Conservation (phyloP, 2,797 vertebrate species). For the Schizothorax lantsangensis region DNA sequence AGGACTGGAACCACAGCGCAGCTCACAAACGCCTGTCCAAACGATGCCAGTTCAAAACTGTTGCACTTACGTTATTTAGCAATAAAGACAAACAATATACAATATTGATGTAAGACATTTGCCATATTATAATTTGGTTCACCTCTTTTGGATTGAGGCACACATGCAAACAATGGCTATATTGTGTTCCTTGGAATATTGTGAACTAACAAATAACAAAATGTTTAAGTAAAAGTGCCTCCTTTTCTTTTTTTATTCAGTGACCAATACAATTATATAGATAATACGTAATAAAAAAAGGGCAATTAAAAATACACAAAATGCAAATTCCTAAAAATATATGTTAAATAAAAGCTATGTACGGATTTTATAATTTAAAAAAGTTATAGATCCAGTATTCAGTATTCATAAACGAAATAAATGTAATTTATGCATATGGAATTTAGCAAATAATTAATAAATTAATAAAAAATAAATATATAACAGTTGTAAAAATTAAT, state of each 20-base stretch:
- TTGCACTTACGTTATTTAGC: background rate
- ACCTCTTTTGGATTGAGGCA: background rate
- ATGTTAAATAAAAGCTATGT: background rate
- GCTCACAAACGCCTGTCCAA: background rate
- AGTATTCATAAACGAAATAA: background rate
- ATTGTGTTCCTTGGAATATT: background rate
- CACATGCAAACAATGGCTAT: background rate
- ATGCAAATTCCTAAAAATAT: background rate
- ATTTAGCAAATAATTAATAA: background rate
- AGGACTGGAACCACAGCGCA: background rate
- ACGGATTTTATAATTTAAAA: background rate
- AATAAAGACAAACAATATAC: background rate
- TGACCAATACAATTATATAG: background rate
- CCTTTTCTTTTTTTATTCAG: background rate
- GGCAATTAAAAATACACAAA: background rate
- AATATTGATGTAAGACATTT: background rate
- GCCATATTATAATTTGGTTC: background rate
- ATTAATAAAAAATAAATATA: background rate
- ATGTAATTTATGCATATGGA: too few relatives aligned
- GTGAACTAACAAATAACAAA: background rate
- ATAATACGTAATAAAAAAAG: background rate
- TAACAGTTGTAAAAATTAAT: background rate
- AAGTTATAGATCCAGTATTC: background rate
- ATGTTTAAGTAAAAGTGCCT: background rate
- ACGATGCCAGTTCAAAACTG: constrained; percentile 25